A percentile compares a stretch with the other conserved stretches of the same genome.
Conservation (phyloP, 2,113 vertebrate genomes). For the Pyrgilauda ruficollis region DNA sequence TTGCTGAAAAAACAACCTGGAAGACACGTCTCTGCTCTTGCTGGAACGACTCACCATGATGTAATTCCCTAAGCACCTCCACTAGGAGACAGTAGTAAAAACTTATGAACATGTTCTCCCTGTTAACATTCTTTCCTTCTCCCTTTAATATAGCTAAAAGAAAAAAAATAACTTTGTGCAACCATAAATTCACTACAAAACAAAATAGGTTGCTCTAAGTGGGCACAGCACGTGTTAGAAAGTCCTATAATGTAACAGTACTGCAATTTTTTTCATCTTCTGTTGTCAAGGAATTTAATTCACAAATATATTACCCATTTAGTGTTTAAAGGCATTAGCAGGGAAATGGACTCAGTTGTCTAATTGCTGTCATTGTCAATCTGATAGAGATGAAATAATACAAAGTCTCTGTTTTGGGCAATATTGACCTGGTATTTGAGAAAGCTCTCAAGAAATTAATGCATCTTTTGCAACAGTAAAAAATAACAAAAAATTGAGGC, state of each 20-base stretch:
- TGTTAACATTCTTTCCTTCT: constrained; percentile 47
- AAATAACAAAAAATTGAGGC: not conserved
- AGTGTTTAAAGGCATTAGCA: not conserved
- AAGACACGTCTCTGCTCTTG: constrained; percentile 15
- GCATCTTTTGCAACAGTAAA: not conserved
- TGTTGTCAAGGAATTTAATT: not conserved
- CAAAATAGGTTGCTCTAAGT: not conserved
- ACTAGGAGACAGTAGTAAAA: constrained; percentile 67
- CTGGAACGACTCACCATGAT: constrained; percentile 56
- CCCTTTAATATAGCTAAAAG: not conserved
- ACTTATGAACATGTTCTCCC: constrained; percentile 49
- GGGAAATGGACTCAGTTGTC: not conserved
- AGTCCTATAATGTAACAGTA: not conserved
- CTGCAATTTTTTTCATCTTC: not conserved
- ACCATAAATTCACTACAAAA: constrained; percentile 13
- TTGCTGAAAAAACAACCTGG: constrained; percentile 35
- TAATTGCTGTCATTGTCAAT: not conserved
- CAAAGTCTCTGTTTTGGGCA: not conserved
- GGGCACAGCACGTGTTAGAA: not conserved
- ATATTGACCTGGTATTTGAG: not conserved
- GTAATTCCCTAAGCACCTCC: constrained; percentile 63
- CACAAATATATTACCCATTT: not conserved
- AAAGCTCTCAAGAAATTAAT: not conserved
- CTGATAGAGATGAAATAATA: not conserved
- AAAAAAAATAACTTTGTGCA: not conserved